A percentile compares a stretch with the other conserved stretches of the same genome.
phyloP scores from a whole-genome alignment of 2,797 vertebrate species.

The Leptatherina wallacei region DNA sequence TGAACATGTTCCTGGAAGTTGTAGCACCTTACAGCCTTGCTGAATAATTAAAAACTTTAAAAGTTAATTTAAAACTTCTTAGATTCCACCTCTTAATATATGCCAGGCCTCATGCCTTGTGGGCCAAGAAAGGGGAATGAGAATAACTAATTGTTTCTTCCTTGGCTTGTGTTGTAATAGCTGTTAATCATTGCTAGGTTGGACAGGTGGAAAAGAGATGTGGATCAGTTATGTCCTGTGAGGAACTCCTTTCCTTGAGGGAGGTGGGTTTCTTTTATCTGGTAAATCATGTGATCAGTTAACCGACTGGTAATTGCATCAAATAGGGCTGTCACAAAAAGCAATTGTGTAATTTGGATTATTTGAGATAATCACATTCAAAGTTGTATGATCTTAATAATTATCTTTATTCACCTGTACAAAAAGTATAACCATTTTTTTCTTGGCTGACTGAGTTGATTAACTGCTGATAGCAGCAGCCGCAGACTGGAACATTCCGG shows the following conservation, averaged over 20 bases:
- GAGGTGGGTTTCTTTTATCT: not conserved
- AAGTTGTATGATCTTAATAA: too few relatives aligned
- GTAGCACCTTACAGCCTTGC: not conserved
- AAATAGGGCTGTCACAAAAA: not conserved
- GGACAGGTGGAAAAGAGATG: constrained; percentile 11
- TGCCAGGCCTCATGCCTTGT: not conserved
- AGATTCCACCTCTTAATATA: not conserved
- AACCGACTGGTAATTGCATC: not conserved
- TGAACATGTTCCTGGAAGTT: not conserved
- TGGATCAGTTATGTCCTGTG: constrained; percentile 9
- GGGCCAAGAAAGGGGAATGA: not conserved
- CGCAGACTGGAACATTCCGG: not conserved
- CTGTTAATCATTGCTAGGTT: constrained; percentile 43
- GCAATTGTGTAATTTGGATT: too few relatives aligned
- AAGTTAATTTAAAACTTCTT: not conserved
- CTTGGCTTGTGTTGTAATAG: constrained; percentile 4
- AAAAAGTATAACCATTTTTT: too few relatives aligned
- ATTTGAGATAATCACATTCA: too few relatives aligned
- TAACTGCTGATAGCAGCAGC: not conserved
- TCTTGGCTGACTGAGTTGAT: too few relatives aligned
- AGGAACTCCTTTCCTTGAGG: not conserved
- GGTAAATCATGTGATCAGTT: not conserved
- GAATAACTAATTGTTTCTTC: constrained; percentile 17
- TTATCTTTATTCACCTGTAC: too few relatives aligned
- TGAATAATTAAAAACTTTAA: constrained; percentile 3